Conservation (phyloP, 1,140 invertebrate species). For the Orchesella cincta region DNA sequence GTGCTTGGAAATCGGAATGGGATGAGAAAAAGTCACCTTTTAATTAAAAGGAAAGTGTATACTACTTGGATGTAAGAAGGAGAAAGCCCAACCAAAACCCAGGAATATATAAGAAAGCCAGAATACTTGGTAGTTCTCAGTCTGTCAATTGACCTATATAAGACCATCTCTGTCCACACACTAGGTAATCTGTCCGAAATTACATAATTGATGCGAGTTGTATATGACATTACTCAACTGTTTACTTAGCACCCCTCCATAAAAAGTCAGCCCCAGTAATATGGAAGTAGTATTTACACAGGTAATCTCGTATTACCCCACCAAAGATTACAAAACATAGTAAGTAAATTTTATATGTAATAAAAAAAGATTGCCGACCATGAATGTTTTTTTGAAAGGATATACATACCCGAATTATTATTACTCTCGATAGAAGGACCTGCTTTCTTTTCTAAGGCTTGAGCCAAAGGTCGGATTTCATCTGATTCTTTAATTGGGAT, state of each 20-base stretch:
- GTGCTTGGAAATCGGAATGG: neutral
- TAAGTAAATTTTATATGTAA: too few species aligned
- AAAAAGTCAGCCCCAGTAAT: neutral
- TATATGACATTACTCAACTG: too few species aligned
- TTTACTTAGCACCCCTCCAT: neutral
- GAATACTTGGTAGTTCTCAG: neutral
- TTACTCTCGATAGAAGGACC: neutral
- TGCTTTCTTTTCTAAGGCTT: neutral
- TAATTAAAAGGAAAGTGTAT: neutral
- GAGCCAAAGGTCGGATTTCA: neutral
- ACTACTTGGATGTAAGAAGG: neutral
- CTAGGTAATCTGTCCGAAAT: too few species aligned
- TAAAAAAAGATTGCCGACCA: neutral
- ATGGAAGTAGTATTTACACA: neutral
- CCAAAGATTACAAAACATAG: too few species aligned
- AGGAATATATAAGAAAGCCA: neutral
- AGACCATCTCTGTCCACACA: too few species aligned
- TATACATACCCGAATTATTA: constrained; percentile 7
- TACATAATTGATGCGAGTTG: too few species aligned
- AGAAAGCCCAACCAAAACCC: constrained; percentile 13
- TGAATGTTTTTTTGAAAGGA: constrained; percentile 1
- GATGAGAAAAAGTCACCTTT: neutral
- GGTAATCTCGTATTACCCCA: too few species aligned
- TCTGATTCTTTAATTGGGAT: neutral
- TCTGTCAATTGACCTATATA: too few species aligned